Conservation (phyloP, 1,140 invertebrate genomes). For the Drosophila bocki region DNA sequence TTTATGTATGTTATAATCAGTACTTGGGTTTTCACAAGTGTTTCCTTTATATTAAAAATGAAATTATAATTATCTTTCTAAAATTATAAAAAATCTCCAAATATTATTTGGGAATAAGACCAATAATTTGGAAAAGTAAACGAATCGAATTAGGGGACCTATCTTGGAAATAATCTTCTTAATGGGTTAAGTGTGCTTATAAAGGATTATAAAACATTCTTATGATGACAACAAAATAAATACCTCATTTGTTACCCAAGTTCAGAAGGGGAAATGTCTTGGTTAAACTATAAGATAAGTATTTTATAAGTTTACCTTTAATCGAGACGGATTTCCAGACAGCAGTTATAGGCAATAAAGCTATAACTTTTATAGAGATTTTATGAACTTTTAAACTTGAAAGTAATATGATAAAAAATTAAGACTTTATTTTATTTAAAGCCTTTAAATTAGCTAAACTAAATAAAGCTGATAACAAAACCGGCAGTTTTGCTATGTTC, state of each 20-base stretch:
- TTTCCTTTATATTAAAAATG: background rate
- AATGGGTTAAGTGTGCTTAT: background rate
- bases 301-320: slow-evolving; percentile 17
- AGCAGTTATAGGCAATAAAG: background rate
- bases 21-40: background rate
- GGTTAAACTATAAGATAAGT: slow-evolving; percentile 11
- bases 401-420: background rate
- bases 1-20: background rate
- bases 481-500: background rate
- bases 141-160: background rate
- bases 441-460: background rate
- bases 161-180: background rate
- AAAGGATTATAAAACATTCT: background rate
- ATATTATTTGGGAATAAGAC: background rate
- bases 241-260: slow-evolving; percentile 13
- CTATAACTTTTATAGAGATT: background rate
- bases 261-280: slow-evolving; percentile 2
- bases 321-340: slow-evolving; percentile 12
- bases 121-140: background rate
- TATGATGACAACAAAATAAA: background rate
- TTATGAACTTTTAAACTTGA: background rate
- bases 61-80: background rate
- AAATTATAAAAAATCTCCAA: too few species aligned
- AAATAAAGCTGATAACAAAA: background rate
- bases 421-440: background rate